Base-by-base conservation (phyloP, 2,797 vertebrate species). In the Ambastaia sidthimunki region DNA sequence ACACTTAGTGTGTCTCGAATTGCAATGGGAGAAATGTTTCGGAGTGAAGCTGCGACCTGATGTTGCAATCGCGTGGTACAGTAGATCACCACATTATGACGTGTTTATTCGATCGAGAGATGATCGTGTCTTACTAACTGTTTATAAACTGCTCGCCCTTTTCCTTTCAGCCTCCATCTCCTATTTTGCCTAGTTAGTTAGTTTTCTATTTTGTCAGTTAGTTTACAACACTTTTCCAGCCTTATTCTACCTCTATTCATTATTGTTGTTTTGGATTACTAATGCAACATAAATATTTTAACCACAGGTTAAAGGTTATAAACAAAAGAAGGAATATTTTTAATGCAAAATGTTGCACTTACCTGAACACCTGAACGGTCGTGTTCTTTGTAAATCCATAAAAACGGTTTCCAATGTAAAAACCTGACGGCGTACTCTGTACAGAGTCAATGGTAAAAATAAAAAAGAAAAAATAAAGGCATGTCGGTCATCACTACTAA, bases 311-410 rank as follows among this genome's bases (percentile, higher is more conserved):
- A 12, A 2, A 7, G 2, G 10, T 21, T 37, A 1, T 23, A 55
- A 60, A 48, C 23, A 48, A 69, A 77, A 48, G 0, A 41, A 34
- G 0, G 16, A 2, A 12, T 0, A 63, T 60, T 2, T 47, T 59
- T 48, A 3, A 31, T 12, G 50, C 25, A 74, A 67, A 67, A 66
- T 44, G 37, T 55, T 34, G 44, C 21, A 76, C 80, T 81, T 66
- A 81, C 80, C 71, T 7, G 25, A 68, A 60, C 25, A 50, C 34
- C 48, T 18, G 59, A 48, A 48, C 52, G 12, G 57, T 41, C 11
- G 3, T 19, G 41, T 55, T 63, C 44, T 48, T 28, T 21, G 71
- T 74, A 74, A 78, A 82, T 78, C 75, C 76, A 52, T 23, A 7
- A 52, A 59, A 63, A 66, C 19, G 11, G 13, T 28, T 44, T 23